Conservation (phyloP, 1,140 invertebrate genomes). For the Drosophila kepulauana region DNA sequence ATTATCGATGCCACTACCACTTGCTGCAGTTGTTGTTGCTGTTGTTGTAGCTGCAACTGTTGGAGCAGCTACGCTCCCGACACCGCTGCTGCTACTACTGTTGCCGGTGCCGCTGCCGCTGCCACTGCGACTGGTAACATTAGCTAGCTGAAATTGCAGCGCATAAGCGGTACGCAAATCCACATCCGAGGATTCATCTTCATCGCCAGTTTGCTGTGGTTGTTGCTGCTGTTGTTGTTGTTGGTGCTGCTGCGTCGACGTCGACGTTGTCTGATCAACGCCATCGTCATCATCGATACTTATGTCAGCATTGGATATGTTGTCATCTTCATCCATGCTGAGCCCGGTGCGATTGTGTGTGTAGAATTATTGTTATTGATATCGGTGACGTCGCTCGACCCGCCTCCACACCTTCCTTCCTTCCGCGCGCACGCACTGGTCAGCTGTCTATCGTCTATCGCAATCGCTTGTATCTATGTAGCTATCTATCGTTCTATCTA, state of each 20-base stretch:
- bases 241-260: no score
- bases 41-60: conserved; percentile 2
- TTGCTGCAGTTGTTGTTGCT: no score
- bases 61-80: conserved; percentile 6
- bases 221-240: conserved; percentile 15
- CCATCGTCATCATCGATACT: conserved; percentile 73
- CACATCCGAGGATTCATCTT: conserved; percentile 53
- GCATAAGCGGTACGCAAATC: conserved; percentile 62
- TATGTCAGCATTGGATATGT: conserved; percentile 77
- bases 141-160: conserved; percentile 44
- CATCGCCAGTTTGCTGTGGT: conserved; percentile 17
- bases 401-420: conserved; percentile 5
- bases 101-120: conserved; percentile 12
- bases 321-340: conserved; percentile 81
- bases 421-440: no score
- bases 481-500: not conserved
- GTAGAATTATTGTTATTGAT: conserved; percentile 33
- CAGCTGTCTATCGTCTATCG: not conserved
- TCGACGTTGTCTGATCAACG: conserved; percentile 14
- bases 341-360: not conserved
- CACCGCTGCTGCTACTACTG: conserved; percentile 10
- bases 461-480: no score
- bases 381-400: conserved; percentile 68
- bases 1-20: conserved; percentile 31
- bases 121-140: conserved; percentile 34